Evolutionary conservation across 2,888 invertebrate species (phyloP).

Genomic region (Lumbricus terrestris): DNA sequence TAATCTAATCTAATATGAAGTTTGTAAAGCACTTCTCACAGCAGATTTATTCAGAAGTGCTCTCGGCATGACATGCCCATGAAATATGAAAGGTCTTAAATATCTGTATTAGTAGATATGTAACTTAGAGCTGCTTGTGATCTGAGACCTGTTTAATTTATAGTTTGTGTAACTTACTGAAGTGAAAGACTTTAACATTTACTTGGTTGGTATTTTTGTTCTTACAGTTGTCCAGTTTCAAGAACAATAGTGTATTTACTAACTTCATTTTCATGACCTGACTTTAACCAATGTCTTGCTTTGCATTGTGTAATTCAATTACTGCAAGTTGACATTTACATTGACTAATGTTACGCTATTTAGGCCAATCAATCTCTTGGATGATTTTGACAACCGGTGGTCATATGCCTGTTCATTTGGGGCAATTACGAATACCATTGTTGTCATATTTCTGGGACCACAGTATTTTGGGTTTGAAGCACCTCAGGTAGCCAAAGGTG

Average conservation of each 20-base stretch:
- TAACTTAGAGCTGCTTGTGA: background rate
- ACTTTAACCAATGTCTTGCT: background rate
- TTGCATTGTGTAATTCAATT: background rate
- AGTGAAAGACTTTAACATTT: background rate
- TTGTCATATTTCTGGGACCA: slow-evolving; percentile 28
- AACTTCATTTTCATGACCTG: background rate
- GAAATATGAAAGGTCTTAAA: no score
- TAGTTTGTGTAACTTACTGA: background rate
- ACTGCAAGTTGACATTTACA: background rate
- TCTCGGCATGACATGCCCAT: no score
- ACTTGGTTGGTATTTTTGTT: background rate
- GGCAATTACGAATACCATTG: slow-evolving; percentile 37
- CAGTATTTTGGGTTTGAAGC: slow-evolving; percentile 8
- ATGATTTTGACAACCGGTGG: slow-evolving; percentile 38
- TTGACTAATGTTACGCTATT: background rate
- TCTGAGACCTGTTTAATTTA: background rate
- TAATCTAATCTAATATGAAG: no score
- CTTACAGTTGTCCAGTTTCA: background rate
- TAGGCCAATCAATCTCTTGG: slow-evolving; percentile 40
- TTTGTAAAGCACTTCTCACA: no score
- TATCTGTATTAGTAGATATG: no score
- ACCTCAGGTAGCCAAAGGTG: slow-evolving; percentile 6
- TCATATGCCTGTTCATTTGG: slow-evolving; percentile 40
- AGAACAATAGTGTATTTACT: background rate
- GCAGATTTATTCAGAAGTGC: no score